These are phyloP conservation scores for Macrotis lagotis DNA, from an alignment of 2,113 vertebrate species.

Conservation along the genomic window DNA sequence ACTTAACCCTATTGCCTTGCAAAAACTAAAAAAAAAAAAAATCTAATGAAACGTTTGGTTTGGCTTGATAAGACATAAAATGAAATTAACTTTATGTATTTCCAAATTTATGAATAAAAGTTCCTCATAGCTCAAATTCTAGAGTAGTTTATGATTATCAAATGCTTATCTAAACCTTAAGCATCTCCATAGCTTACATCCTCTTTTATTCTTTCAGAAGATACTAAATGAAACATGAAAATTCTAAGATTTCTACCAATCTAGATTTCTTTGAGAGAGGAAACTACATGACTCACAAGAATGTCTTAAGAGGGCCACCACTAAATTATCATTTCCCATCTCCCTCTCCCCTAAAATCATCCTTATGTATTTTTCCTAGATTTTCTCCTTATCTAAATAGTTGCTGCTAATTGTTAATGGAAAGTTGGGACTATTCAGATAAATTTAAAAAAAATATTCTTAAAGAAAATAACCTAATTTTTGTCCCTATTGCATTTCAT, in stretches of 20 bases:
- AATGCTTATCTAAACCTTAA: slow-evolving; percentile 25
- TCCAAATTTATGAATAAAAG: slow-evolving; percentile 50
- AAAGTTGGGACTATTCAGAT: background rate
- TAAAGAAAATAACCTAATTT: background rate
- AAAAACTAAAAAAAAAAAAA: no score
- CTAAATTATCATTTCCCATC: background rate
- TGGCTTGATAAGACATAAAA: background rate
- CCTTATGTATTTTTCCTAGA: background rate
- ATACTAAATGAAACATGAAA: slow-evolving; percentile 48
- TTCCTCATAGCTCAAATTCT: background rate
- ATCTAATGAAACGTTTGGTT: background rate
- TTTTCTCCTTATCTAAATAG: background rate
- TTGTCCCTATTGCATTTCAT: background rate
- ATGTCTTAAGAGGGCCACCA: background rate
- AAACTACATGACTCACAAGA: background rate
- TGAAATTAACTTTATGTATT: background rate
- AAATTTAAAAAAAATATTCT: background rate
- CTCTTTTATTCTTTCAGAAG: slow-evolving; percentile 32
- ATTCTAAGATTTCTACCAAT: background rate
- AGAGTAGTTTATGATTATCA: slow-evolving; percentile 2
- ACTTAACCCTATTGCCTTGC: no score
- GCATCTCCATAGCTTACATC: slow-evolving; percentile 9
- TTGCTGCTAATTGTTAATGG: background rate
- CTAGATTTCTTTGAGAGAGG: background rate
- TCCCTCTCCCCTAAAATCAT: background rate